These are phyloP conservation scores for Tetropium fuscum DNA, from an alignment of 2,888 invertebrate species.

Conservation along the genomic window DNA sequence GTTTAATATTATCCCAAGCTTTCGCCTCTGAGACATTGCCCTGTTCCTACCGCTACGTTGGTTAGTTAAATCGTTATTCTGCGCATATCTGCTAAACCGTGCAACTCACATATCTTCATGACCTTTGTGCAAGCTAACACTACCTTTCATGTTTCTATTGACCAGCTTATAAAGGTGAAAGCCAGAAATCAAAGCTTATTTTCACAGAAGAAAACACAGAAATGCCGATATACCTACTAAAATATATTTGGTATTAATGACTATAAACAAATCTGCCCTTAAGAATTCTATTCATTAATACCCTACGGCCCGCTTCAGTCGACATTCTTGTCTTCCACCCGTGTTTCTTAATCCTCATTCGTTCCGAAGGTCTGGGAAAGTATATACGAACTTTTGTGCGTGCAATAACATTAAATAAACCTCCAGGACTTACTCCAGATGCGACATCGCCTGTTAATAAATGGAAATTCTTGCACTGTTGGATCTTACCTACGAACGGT, in stretches of 20 bases:
- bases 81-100: too few relatives aligned
- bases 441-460: conserved; percentile 25
- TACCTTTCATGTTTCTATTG: too few relatives aligned
- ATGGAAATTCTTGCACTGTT: conserved; percentile 31
- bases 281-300: conserved; percentile 81
- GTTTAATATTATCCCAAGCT: too few relatives aligned
- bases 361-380: conserved; percentile 82
- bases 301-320: conserved; percentile 75
- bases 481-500: conserved; percentile 18
- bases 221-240: background rate
- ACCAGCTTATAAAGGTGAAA: too few relatives aligned
- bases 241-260: conserved; percentile 71
- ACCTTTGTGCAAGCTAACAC: too few relatives aligned
- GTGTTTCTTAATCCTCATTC: conserved; percentile 75
- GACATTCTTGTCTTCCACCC: conserved; percentile 79
- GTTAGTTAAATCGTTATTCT: too few relatives aligned
- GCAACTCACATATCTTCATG: too few relatives aligned
- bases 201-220: background rate
- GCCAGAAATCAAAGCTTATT: too few relatives aligned
- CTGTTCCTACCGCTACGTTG: too few relatives aligned
- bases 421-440: conserved; percentile 47
- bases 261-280: conserved; percentile 78
- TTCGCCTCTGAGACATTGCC: too few relatives aligned
- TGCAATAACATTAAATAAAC: conserved; percentile 55
- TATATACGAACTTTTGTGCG: conserved; percentile 73